phyloP scores from a whole-genome alignment of 2,888 invertebrate genomes.

The Ditula angustiorana region DNA sequence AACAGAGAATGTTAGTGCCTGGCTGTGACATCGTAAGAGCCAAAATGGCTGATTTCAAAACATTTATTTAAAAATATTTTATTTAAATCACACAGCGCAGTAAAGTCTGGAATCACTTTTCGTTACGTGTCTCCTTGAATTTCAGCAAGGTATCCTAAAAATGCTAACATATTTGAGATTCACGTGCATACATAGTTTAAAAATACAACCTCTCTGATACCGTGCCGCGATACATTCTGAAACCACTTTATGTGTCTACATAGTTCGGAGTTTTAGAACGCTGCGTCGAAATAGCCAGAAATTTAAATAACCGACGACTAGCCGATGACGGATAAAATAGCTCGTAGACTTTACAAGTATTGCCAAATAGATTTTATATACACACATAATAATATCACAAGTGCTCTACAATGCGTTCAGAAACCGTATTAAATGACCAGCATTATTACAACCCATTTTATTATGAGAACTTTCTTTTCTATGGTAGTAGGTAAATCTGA shows the following conservation, averaged over 20 bases:
- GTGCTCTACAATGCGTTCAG: too few relatives aligned
- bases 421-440: too few relatives aligned
- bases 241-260: constrained; percentile 35
- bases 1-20: too few relatives aligned
- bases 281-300: not conserved
- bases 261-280: constrained; percentile 20
- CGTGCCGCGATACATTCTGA: constrained; percentile 7
- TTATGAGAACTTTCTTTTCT: too few relatives aligned
- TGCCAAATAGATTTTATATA: too few relatives aligned
- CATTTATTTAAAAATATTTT: too few relatives aligned
- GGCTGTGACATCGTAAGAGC: too few relatives aligned
- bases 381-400: too few relatives aligned
- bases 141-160: not conserved
- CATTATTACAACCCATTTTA: too few relatives aligned
- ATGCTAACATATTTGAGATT: constrained; percentile 13
- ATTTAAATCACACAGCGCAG: too few relatives aligned
- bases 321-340: not conserved
- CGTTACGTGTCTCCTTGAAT: not conserved
- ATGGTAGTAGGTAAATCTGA: too few relatives aligned
- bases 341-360: not conserved
- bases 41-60: too few relatives aligned
- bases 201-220: not conserved
- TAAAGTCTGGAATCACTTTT: not conserved
- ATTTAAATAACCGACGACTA: not conserved
- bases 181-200: constrained; percentile 12